Base-by-base conservation (phyloP, 2,888 invertebrate species). In the Helicoverpa assulta region DNA sequence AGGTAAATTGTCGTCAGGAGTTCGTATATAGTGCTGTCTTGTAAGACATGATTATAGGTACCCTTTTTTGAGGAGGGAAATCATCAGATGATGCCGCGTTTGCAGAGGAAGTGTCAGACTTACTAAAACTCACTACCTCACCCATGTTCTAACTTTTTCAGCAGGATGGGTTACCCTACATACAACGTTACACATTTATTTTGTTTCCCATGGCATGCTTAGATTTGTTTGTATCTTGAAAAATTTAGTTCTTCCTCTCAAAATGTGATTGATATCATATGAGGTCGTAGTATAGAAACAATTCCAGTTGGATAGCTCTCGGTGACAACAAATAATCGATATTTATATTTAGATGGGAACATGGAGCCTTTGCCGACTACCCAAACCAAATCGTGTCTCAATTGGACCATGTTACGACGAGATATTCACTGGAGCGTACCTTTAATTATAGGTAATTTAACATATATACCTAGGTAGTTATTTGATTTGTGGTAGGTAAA, bases 401-500 rank as follows among this genome's bases (percentile, higher is more conserved):
- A 76, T 70, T 94, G 94, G 94, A 67, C 76, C 5, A 54, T 87
- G 7, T 81, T 93, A 0, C 85, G 77, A 29, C 78, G 84, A 10
- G 86, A 90, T 29, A 77, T 93, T n/a, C 83, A 90, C 19, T 94
- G 94, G 94, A 89, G 90, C 60, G 88, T 91, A 0, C 73, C 90
- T 0, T 86, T 93, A 16, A 86, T 91, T 47, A 87, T 90, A 59
- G 91, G 93, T 94, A 81, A 79, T 60, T 47, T 26, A 4, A 26
- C 26, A 26, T 26, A 26, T 4, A 26, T 26, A 26, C 26, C 26
- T 26, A 26, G 26, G 4, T 26, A 26, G 26, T 26, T 26, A 26
- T 26, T 26, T 26, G 26, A 26, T 26, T 26, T 26, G 4, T 26
- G 26, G 26, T 26, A 26, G 26, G 26, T 26, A 26, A 26, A 26